Evolutionary conservation across 2,888 invertebrate genomes (phyloP).

Genomic region (Scaptomyza cyrtandrae): DNA sequence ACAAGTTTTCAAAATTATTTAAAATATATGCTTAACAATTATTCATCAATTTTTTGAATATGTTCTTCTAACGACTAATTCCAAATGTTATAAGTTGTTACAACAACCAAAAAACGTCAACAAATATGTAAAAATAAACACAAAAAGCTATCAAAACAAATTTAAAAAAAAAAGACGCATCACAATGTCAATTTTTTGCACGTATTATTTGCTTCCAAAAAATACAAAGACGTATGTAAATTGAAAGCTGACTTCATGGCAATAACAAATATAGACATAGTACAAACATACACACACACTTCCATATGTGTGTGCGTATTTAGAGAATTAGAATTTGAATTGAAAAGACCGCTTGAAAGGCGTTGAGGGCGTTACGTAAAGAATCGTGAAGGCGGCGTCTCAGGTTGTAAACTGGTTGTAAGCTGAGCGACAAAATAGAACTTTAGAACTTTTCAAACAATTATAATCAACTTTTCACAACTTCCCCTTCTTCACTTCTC

Average conservation of each 20-base stretch:
- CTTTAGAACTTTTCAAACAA: no score
- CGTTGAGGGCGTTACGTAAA: conserved; percentile 62
- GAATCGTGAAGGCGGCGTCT: conserved; percentile 16
- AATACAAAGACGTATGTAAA: conserved; percentile 12
- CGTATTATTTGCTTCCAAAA: conserved; percentile 32
- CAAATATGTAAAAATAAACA: background rate
- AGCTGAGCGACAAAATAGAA: no score
- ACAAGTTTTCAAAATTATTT: background rate
- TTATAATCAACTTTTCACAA: no score
- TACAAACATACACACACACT: background rate
- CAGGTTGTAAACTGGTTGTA: conserved; percentile 61
- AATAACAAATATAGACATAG: conserved; percentile 17
- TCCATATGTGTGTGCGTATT: background rate
- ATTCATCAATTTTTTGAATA: no score
- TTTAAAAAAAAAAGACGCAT: background rate
- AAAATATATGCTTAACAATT: no score
- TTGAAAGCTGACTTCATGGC: conserved; percentile 64
- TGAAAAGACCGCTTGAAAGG: background rate
- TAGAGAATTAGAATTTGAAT: conserved; percentile 7
- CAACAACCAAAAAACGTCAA: background rate
- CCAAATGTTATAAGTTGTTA: no score
- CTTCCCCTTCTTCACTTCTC: background rate
- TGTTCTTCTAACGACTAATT: no score
- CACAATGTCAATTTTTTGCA: conserved; percentile 20
- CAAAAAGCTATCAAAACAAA: background rate